Conservation (phyloP, 2,888 invertebrate species). For the Lagria hirta region DNA sequence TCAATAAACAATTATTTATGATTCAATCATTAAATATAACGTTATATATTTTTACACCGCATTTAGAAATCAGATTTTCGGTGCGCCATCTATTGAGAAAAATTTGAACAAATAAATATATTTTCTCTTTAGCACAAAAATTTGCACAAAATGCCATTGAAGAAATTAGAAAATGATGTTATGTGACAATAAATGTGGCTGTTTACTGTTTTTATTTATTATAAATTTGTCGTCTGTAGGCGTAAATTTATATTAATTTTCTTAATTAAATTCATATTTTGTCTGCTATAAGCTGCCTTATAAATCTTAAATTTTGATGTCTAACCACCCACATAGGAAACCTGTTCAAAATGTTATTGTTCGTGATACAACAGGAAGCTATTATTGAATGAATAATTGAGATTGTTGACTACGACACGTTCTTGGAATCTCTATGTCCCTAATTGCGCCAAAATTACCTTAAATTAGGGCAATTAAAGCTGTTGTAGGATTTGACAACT, state of each 20-base stretch:
- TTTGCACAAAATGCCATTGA: no score
- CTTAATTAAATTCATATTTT: no score
- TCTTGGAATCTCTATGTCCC: constrained; percentile 25
- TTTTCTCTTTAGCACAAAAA: no score
- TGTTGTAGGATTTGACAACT: no score
- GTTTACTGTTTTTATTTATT: neutral
- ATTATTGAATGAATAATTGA: constrained; percentile 32
- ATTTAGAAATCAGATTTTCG: no score
- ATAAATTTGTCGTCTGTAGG: constrained; percentile 20
- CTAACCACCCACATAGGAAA: constrained; percentile 33
- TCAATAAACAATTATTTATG: no score
- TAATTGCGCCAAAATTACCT: constrained; percentile 30
- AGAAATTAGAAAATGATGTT: neutral
- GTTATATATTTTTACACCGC: no score
- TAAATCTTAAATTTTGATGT: constrained; percentile 35
- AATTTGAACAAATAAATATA: no score
- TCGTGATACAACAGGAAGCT: constrained; percentile 28
- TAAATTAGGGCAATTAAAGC: constrained; percentile 36
- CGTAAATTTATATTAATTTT: constrained; percentile 30
- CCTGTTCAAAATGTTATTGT: constrained; percentile 31
- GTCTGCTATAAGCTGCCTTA: no score
- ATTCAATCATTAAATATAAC: no score
- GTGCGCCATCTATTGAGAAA: no score
- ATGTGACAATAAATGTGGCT: neutral
- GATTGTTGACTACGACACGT: constrained; percentile 29